Conservation (phyloP, 2,113 vertebrate species). For the Gavialis gangeticus region DNA sequence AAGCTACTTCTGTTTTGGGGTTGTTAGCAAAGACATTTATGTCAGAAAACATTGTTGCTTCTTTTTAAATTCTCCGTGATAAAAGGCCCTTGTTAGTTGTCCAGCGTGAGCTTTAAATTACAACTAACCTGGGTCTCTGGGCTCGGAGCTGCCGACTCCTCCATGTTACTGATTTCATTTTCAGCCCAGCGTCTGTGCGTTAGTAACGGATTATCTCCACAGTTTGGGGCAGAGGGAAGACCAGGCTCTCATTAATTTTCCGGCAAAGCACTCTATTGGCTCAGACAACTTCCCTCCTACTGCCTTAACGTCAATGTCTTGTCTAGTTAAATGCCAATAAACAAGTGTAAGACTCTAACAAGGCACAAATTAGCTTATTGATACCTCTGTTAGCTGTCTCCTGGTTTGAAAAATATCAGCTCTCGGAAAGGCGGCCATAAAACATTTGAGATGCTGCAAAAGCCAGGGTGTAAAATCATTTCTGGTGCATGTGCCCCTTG, state of each 20-base stretch:
- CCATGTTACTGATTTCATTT: neutral
- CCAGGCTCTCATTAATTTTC: slow-evolving; percentile 50
- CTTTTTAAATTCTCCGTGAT: slow-evolving; percentile 7
- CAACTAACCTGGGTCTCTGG: neutral
- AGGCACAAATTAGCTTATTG: slow-evolving; percentile 66
- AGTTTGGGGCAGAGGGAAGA: slow-evolving; percentile 37
- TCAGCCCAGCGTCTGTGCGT: slow-evolving; percentile 41
- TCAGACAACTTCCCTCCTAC: slow-evolving; percentile 37
- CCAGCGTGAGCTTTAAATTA: slow-evolving; percentile 39
- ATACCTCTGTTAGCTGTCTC: slow-evolving; percentile 38
- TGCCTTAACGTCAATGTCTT: slow-evolving; percentile 52
- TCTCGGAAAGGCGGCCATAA: neutral
- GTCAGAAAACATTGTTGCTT: slow-evolving; percentile 42
- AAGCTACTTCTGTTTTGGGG: slow-evolving; percentile 1
- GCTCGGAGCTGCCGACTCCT: slow-evolving; percentile 40
- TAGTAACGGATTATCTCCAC: slow-evolving; percentile 14
- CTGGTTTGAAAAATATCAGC: neutral
- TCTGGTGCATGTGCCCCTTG: neutral
- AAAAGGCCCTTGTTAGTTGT: slow-evolving; percentile 27
- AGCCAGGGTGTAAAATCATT: accelerated
- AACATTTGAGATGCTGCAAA: neutral
- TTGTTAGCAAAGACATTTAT: neutral
- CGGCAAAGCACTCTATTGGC: slow-evolving; percentile 26
- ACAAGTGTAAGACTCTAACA: slow-evolving; percentile 42
- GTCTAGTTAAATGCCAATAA: slow-evolving; percentile 54